These are phyloP conservation scores for Sebastes flavidus DNA, from an alignment of 2,797 vertebrate genomes.

Conservation along the genomic window DNA sequence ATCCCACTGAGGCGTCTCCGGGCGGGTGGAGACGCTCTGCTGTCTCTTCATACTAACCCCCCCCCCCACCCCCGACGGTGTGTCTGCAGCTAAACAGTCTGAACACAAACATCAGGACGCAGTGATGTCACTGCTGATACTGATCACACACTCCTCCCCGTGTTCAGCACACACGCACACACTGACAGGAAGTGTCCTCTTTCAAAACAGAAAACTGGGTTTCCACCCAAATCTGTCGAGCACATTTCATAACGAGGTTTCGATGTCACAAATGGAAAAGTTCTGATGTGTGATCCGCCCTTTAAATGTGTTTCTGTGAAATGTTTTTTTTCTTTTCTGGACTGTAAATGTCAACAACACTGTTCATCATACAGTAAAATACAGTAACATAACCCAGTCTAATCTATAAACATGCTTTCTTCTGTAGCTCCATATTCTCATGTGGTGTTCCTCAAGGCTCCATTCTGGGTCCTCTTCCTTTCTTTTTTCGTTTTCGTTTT, in stretches of 20 bases:
- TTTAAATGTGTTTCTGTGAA: not conserved
- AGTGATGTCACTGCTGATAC: constrained; percentile 56
- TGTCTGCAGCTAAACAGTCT: not conserved
- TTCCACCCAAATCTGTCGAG: constrained; percentile 24
- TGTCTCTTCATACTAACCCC: constrained; percentile 6
- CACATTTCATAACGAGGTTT: not conserved
- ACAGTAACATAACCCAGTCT: not conserved
- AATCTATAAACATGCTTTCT: not conserved
- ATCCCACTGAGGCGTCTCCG: constrained; percentile 32
- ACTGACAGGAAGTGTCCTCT: constrained; percentile 1
- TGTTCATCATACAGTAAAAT: not conserved
- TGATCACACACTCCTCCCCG: constrained; percentile 55
- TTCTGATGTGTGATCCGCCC: not conserved
- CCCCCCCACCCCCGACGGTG: not conserved
- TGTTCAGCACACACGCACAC: constrained; percentile 25
- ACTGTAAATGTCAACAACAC: not conserved
- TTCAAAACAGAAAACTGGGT: constrained; percentile 20
- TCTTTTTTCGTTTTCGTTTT: too few relatives aligned
- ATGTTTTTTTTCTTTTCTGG: not conserved
- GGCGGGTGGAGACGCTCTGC: too few relatives aligned
- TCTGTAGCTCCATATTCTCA: not conserved
- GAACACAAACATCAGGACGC: constrained; percentile 21
- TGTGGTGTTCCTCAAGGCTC: not conserved
- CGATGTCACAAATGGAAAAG: not conserved
- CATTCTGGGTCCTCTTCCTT: not conserved